Conservation (phyloP, 1,140 invertebrate species). For the Phortica variegata region DNA sequence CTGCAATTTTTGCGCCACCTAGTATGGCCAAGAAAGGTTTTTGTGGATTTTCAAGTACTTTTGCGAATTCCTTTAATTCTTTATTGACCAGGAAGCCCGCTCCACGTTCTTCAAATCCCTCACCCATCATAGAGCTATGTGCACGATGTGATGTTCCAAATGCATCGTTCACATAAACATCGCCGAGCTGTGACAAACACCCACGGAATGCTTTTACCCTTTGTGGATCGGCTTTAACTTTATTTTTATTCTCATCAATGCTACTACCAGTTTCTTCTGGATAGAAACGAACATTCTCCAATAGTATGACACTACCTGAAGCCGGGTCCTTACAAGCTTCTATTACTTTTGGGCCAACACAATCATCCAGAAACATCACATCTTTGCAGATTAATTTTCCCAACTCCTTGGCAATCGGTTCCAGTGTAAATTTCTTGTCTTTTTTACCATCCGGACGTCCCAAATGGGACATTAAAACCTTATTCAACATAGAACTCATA, state of each 20-base stretch:
- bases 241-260: constrained; percentile 80
- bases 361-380: constrained; percentile 87
- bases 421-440: constrained; percentile 84
- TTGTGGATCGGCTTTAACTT: constrained; percentile 64
- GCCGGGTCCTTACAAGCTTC: constrained; percentile 81
- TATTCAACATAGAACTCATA: background rate
- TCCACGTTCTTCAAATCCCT: constrained; percentile 82
- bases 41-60: constrained; percentile 92
- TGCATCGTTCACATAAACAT: constrained; percentile 99
- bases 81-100: constrained; percentile 97
- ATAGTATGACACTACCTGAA: constrained; percentile 82
- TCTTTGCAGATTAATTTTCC: constrained; percentile 82
- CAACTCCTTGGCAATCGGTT: constrained; percentile 88
- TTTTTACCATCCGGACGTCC: constrained; percentile 90
- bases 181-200: constrained; percentile 89
- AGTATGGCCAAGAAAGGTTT: constrained; percentile 96
- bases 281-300: constrained; percentile 97
- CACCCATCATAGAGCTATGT: constrained; percentile 90
- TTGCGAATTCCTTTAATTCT: constrained; percentile 96
- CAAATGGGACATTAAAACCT: constrained; percentile 91
- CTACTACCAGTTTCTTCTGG: constrained; percentile 98
- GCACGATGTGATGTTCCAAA: constrained; percentile 99
- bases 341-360: constrained; percentile 89
- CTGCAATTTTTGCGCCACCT: constrained; percentile 97
- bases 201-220: constrained; percentile 80